These are phyloP conservation scores for Epistrophe eligans DNA, from an alignment of 2,888 invertebrate species.

Conservation along the genomic window DNA sequence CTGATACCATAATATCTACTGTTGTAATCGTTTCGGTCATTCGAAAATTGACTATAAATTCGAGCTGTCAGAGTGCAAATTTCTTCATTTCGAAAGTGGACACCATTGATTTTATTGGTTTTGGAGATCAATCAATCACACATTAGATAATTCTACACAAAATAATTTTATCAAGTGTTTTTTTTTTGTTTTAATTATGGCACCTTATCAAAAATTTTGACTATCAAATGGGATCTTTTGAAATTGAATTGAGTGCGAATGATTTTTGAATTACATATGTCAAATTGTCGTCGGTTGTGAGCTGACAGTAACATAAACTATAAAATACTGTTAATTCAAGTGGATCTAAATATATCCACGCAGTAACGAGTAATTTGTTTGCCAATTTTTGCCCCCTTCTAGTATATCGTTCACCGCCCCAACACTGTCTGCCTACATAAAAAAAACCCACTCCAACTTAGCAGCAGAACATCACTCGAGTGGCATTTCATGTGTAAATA, in stretches of 20 bases:
- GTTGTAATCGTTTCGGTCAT: conserved; percentile 16
- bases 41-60: conserved; percentile 21
- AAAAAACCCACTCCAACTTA: conserved; percentile 38
- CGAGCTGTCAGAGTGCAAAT: conserved; percentile 44
- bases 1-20: background rate
- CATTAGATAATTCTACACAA: background rate
- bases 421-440: conserved; percentile 15
- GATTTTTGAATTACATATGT: background rate
- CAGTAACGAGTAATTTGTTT: conserved; percentile 62
- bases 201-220: conserved; percentile 52
- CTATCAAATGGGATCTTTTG: conserved; percentile 34
- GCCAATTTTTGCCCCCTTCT: conserved; percentile 72
- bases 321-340: conserved; percentile 39
- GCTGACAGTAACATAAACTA: conserved; percentile 27
- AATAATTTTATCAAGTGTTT: background rate
- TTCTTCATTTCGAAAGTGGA: conserved; percentile 37
- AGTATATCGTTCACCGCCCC: conserved; percentile 52
- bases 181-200: conserved; percentile 21
- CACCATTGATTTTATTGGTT: conserved; percentile 8
- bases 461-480: conserved; percentile 60
- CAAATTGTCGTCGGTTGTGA: conserved; percentile 4
- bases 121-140: conserved; percentile 29
- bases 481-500: conserved; percentile 62
- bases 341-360: conserved; percentile 68
- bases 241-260: conserved; percentile 13